Base-by-base conservation (phyloP, 2,113 vertebrate genomes). In the Pteruthius melanotis region DNA sequence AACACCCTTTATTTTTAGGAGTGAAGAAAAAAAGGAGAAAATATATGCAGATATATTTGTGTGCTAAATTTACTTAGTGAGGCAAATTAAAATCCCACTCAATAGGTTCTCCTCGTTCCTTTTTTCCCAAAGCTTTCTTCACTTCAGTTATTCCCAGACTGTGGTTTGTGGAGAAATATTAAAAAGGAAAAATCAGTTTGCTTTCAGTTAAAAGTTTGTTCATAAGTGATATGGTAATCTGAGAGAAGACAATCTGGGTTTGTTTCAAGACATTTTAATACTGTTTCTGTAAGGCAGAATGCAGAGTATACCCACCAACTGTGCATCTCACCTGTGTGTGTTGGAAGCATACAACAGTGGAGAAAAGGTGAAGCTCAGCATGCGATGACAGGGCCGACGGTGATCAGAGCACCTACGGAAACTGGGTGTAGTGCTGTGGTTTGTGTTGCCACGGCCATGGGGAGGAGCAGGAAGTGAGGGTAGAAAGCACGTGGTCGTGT, bases 361-460 rank as follows among this genome's bases (percentile, higher is more conserved):
- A 17, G 72, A 21, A 68, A 44, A 44, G 53, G 33, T 30, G 4
- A 10, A 53, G 52, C 17, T 60, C 74, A 3, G 6, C 2, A 0
- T 8, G 20, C 1, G 19, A 1, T 1, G 10, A 8, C 0, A 5
- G 16, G n/a, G 24, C 45, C 1, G 1, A 6, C 1, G 2, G 33
- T 1, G 26, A 37, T 9, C 8, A 3, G 21, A 18, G 26, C 42
- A 2, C 7, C 0, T 1, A 3, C 1, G 1, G 69, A 40, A 9
- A 28, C 21, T 0, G 2, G 24, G 19, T 2, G 7, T 12, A 17
- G 35, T 4, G 45, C 60, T 28, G 68, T 15, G 75, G 14, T 60
- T 54, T 42, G 40, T 14, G 21, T 5, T 12, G 30, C 44, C 47
- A 30, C 1, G 2, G 68, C 61, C 33, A 1, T 42, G 47, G 27